phyloP scores from a whole-genome alignment of 2,888 invertebrate genomes.

The Chesias legatella region DNA sequence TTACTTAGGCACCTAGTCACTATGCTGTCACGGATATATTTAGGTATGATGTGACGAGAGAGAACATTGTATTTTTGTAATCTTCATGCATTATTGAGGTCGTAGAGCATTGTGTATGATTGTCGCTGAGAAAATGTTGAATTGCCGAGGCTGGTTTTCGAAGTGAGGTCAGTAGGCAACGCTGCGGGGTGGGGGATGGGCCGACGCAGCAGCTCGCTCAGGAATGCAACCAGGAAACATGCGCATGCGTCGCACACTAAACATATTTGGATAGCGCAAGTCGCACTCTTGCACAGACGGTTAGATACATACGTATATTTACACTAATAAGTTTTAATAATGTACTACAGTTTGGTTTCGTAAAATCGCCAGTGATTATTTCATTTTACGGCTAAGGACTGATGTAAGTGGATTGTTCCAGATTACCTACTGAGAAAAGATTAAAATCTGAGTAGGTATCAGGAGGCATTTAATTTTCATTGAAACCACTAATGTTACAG shows the following conservation, averaged over 20 bases:
- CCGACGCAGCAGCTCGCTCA: conserved; percentile 21
- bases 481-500: too few species aligned
- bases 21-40: conserved; percentile 27
- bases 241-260: not conserved
- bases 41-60: conserved; percentile 26
- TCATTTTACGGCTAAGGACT: too few species aligned
- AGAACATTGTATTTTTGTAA: conserved; percentile 16
- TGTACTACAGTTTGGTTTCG: too few species aligned
- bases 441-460: too few species aligned
- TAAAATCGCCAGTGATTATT: too few species aligned
- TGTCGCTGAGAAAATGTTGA: conserved; percentile 15
- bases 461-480: too few species aligned
- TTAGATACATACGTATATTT: too few species aligned
- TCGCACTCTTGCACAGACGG: too few species aligned
- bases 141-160: conserved; percentile 49
- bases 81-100: conserved; percentile 40
- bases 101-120: conserved; percentile 46
- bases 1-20: conserved; percentile 4
- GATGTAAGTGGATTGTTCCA: too few species aligned
- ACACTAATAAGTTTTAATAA: too few species aligned
- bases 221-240: conserved; percentile 7
- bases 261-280: too few species aligned
- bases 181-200: conserved; percentile 20
- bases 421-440: too few species aligned
- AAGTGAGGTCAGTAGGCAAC: conserved; percentile 43